These are phyloP conservation scores for Pseudomugil tenellus DNA, from an alignment of 2,797 vertebrate species.

Conservation along the genomic window DNA sequence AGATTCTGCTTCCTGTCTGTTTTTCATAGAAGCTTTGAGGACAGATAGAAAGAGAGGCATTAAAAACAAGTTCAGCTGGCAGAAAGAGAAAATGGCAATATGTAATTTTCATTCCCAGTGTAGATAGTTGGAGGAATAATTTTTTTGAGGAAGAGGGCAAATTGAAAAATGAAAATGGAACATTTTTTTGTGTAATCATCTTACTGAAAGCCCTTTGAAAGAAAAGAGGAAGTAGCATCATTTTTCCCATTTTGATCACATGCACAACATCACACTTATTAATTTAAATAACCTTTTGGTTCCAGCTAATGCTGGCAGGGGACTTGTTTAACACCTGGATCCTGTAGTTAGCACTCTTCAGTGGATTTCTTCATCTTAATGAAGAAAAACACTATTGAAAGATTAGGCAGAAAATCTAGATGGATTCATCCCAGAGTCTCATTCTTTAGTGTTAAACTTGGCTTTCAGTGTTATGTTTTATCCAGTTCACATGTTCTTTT, in stretches of 20 bases:
- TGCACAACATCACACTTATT: constrained; percentile 50
- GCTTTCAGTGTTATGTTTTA: neutral
- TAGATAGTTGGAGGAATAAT: constrained; percentile 67
- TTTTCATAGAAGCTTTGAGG: constrained; percentile 58
- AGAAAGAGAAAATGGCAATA: constrained; percentile 50
- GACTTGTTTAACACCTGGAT: constrained; percentile 50
- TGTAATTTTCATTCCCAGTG: constrained; percentile 60
- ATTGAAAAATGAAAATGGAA: constrained; percentile 47
- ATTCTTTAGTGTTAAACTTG: neutral
- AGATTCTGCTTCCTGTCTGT: constrained; percentile 62
- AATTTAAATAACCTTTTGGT: constrained; percentile 35
- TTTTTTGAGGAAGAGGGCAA: constrained; percentile 50
- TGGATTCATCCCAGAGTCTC: neutral
- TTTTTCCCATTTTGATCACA: constrained; percentile 40
- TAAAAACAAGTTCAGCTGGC: constrained; percentile 59
- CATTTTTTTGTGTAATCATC: constrained; percentile 55
- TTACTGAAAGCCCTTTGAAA: constrained; percentile 59
- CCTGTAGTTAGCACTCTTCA: constrained; percentile 17
- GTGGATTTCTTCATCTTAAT: neutral
- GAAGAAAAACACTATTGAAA: neutral
- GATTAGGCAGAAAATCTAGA: constrained; percentile 12
- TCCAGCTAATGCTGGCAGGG: constrained; percentile 22
- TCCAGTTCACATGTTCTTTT: neutral
- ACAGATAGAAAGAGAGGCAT: constrained; percentile 42
- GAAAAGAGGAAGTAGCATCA: constrained; percentile 13